Evolutionary conservation across 2,888 invertebrate genomes (phyloP).

Genomic region (Eilema caniola): DNA sequence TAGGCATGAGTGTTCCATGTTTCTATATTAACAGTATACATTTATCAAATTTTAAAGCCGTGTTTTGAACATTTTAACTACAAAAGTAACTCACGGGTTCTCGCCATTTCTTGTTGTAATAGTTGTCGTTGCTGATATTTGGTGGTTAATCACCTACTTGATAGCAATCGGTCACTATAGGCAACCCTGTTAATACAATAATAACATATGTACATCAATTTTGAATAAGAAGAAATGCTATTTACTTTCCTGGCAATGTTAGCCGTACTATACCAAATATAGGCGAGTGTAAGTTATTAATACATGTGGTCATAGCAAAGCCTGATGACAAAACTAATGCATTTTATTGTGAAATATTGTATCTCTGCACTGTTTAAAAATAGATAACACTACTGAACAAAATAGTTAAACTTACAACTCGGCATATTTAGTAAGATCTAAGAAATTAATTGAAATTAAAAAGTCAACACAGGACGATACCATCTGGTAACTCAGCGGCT

Average conservation of each 20-base stretch:
- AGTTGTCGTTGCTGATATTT: neutral
- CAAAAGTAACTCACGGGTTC: conserved; percentile 3
- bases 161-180: neutral
- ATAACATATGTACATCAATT: too few relatives aligned
- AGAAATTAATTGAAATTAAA: neutral
- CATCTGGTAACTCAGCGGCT: too few relatives aligned
- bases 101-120: neutral
- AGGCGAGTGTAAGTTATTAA: too few relatives aligned
- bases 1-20: conserved; percentile 43
- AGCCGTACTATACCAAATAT: too few relatives aligned
- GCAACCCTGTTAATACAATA: neutral
- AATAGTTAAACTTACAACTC: neutral
- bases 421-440: neutral
- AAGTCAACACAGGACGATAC: neutral
- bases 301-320: too few relatives aligned
- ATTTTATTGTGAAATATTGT: too few relatives aligned
- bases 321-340: too few relatives aligned
- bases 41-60: conserved; percentile 46
- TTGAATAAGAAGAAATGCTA: too few relatives aligned
- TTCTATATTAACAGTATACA: conserved; percentile 56
- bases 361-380: too few relatives aligned
- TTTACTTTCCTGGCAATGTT: too few relatives aligned
- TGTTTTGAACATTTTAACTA: conserved; percentile 41
- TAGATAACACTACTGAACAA: too few relatives aligned
- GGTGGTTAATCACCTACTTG: neutral